Evolutionary conservation across 2,888 invertebrate genomes (phyloP).

Genomic region (Pseudoips prasinana): DNA sequence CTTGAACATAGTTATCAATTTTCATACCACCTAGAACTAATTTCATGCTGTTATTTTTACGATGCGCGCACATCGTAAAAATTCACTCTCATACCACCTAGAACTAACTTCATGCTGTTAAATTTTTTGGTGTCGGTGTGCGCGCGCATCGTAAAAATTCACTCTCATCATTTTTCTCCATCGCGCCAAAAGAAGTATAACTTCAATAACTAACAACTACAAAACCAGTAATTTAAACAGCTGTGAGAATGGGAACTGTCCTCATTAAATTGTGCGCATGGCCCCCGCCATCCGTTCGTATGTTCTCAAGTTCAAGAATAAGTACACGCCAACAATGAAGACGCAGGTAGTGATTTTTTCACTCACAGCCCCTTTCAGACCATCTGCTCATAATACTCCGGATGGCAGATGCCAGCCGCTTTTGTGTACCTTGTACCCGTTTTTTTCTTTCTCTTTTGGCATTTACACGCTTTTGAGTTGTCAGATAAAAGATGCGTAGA

Average conservation of each 20-base stretch:
- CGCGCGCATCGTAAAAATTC: no score
- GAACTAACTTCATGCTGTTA: no score
- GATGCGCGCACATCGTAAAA: no score
- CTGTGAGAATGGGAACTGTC: conserved; percentile 24
- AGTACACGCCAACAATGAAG: conserved; percentile 47
- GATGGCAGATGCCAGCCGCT: conserved; percentile 66
- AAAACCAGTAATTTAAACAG: background rate
- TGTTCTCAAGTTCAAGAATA: conserved; percentile 57
- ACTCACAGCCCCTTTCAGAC: conserved; percentile 41
- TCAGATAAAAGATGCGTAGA: conserved; percentile 39
- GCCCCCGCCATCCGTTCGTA: conserved; percentile 28
- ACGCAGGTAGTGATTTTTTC: conserved; percentile 66
- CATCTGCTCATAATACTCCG: conserved; percentile 62
- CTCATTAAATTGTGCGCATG: conserved; percentile 4
- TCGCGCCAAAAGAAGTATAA: no score
- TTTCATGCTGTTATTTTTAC: no score
- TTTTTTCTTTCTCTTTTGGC: conserved; percentile 53
- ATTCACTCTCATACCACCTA: no score
- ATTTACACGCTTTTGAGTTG: conserved; percentile 34
- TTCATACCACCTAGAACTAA: no score
- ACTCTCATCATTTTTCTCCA: no score
- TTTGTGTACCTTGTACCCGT: conserved; percentile 44
- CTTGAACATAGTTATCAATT: no score
- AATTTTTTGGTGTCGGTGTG: no score
- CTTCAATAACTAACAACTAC: background rate